A percentile compares a stretch with the other conserved stretches of the same genome.
Conservation (phyloP, 2,888 invertebrate genomes). For the Idaea aversata region DNA sequence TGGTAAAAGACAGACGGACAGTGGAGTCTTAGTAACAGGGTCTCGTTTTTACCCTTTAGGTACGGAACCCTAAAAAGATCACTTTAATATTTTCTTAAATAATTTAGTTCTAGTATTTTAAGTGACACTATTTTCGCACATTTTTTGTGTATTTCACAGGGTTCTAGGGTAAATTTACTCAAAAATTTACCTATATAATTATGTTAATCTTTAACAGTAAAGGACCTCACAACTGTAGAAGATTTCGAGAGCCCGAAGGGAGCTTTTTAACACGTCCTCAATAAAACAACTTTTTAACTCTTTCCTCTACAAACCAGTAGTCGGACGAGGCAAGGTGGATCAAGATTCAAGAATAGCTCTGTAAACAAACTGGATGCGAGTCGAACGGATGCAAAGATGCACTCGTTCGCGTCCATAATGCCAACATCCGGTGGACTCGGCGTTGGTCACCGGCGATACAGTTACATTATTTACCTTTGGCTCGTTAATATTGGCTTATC, state of each 20-base stretch:
- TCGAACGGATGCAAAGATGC: constrained; percentile 51
- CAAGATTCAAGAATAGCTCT: constrained; percentile 64
- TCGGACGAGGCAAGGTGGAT: constrained; percentile 34
- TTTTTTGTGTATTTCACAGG: too few relatives aligned
- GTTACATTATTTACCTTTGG: constrained; percentile 18
- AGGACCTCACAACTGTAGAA: not conserved
- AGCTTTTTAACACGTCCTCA: not conserved
- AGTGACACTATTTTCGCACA: too few relatives aligned
- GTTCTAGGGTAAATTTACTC: too few relatives aligned
- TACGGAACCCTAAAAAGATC: too few relatives aligned
- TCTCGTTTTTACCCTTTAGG: too few relatives aligned
- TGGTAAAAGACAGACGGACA: too few relatives aligned
- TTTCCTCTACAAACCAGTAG: not conserved
- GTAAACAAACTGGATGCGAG: constrained; percentile 53
- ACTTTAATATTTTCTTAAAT: too few relatives aligned
- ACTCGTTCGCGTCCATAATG: constrained; percentile 41
- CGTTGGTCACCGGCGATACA: constrained; percentile 17
- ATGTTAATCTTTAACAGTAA: not conserved
- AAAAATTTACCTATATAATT: not conserved
- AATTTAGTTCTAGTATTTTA: too few relatives aligned
- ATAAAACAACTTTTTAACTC: too few relatives aligned
- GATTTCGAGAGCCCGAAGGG: not conserved
- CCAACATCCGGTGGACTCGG: constrained; percentile 44
- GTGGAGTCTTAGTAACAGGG: too few relatives aligned
- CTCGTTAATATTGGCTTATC: constrained; percentile 27